Conservation (phyloP, 2,888 invertebrate species). For the Glyphotaelius pellucidus region DNA sequence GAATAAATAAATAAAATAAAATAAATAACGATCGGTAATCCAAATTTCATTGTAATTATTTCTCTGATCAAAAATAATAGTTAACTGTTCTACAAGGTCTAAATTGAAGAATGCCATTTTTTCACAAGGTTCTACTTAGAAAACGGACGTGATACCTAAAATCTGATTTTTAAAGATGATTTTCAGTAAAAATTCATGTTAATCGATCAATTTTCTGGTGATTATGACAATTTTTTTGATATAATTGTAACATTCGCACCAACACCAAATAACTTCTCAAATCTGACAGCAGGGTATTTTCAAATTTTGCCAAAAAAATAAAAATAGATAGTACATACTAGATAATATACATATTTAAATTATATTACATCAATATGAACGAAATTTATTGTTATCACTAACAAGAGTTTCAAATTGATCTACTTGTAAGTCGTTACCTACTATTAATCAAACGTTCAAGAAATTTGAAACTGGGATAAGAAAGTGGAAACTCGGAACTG, state of each 20-base stretch:
- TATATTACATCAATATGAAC: no score
- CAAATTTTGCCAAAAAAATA: neutral
- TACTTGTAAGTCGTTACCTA: neutral
- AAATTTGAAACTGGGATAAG: neutral
- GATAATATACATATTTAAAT: no score
- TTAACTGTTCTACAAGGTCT: neutral
- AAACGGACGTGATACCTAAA: neutral
- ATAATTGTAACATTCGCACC: no score
- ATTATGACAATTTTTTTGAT: no score
- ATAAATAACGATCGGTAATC: neutral
- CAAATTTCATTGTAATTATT: neutral
- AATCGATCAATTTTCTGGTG: no score
- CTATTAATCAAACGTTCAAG: neutral
- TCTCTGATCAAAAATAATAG: neutral
- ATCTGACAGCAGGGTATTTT: neutral
- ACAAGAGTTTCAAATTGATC: neutral
- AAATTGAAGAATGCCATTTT: neutral
- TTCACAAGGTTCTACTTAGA: neutral
- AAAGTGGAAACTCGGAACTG: neutral
- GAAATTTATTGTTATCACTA: no score
- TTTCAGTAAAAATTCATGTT: no score
- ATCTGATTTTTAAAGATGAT: no score
- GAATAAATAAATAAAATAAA: no score
- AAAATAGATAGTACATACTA: no score
- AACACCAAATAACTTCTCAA: no score